These are phyloP conservation scores for Lepidurus packardi DNA, from an alignment of 1,140 invertebrate species.

Conservation along the genomic window DNA sequence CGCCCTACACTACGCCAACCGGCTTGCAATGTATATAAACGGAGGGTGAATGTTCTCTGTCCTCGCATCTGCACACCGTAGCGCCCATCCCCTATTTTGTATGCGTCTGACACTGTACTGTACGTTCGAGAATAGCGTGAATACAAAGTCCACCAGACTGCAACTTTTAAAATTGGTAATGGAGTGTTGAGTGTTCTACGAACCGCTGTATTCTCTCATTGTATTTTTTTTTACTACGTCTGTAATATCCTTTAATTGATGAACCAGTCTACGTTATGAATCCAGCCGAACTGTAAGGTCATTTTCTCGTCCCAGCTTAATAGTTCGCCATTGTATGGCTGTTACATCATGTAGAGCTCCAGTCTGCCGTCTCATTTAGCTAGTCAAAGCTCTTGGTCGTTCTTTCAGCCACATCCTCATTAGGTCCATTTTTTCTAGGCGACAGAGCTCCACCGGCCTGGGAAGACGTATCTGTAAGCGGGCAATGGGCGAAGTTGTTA, in stretches of 20 bases:
- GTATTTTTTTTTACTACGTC: not conserved
- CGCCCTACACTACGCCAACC: not conserved
- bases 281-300: not conserved
- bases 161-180: not conserved
- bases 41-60: not conserved
- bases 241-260: not conserved
- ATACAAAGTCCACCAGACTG: not conserved
- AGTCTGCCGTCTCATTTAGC: not conserved
- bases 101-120: not conserved
- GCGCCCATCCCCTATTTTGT: not conserved
- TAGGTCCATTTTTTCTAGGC: not conserved
- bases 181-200: not conserved
- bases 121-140: not conserved
- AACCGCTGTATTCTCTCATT: not conserved
- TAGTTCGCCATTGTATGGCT: not conserved
- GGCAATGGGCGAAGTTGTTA: not conserved
- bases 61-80: not conserved
- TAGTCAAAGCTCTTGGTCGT: conserved; percentile 3
- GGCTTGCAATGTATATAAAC: not conserved
- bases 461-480: not conserved
- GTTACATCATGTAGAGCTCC: not conserved
- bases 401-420: conserved; percentile 1
- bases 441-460: not conserved
- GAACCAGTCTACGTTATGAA: not conserved
- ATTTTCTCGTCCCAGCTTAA: not conserved